Conservation (phyloP, 2,113 vertebrate genomes). For the Tamias sibiricus region DNA sequence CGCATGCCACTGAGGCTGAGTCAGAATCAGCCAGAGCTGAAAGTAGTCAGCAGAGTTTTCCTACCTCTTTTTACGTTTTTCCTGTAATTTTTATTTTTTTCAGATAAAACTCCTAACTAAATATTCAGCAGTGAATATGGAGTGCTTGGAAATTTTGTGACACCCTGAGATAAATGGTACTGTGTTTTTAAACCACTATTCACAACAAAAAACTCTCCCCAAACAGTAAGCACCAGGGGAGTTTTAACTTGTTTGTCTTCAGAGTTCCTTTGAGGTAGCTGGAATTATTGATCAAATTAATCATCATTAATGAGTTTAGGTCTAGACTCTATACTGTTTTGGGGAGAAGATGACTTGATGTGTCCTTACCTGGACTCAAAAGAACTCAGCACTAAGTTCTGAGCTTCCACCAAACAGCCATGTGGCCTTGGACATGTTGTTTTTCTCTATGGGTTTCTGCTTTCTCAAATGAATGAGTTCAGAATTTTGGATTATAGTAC, state of each 20-base stretch:
- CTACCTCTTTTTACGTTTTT: background rate
- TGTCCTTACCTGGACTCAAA: background rate
- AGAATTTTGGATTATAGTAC: background rate
- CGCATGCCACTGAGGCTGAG: conserved; percentile 50
- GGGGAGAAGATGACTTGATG: background rate
- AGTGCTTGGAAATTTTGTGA: background rate
- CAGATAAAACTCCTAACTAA: background rate
- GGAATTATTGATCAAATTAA: conserved; percentile 34
- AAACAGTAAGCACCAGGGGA: background rate
- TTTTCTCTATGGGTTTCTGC: background rate
- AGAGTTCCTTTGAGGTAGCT: background rate
- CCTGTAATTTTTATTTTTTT: background rate
- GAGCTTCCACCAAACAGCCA: background rate
- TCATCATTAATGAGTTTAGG: background rate
- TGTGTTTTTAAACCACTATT: conserved; percentile 9
- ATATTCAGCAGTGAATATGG: background rate
- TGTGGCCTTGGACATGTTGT: background rate
- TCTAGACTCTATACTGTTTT: background rate
- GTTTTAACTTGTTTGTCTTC: conserved; percentile 10
- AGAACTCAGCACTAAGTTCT: background rate
- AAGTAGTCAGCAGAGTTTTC: background rate
- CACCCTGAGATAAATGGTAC: background rate
- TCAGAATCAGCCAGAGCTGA: conserved; percentile 44
- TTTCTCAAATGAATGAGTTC: background rate
- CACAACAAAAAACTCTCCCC: background rate